Conservation (phyloP, 2,888 invertebrate genomes). For the Dendrolimus houi region DNA sequence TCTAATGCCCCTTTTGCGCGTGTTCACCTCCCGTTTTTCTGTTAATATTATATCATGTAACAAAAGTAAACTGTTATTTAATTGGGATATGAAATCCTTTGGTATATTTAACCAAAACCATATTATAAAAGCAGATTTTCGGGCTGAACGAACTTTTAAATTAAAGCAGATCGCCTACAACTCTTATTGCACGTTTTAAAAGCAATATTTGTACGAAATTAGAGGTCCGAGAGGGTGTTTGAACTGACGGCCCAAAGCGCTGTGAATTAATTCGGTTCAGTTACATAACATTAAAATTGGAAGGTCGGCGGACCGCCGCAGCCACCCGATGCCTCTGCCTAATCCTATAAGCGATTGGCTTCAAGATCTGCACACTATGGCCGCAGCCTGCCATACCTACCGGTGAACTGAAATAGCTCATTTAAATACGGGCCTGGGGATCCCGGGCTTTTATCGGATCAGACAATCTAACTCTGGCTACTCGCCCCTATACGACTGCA, state of each 20-base stretch:
- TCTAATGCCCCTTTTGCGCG: too few species aligned
- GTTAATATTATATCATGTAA: too few species aligned
- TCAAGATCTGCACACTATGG: conserved; percentile 20
- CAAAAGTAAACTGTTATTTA: conserved; percentile 8
- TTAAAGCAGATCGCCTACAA: conserved; percentile 35
- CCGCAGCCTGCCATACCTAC: conserved; percentile 20
- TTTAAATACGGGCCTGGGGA: conserved; percentile 37
- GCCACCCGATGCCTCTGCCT: conserved; percentile 36
- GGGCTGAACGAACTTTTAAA: conserved; percentile 38
- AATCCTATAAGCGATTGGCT: conserved; percentile 51
- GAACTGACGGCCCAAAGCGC: conserved; percentile 23
- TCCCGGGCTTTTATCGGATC: conserved; percentile 48
- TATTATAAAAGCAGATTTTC: conserved; percentile 18
- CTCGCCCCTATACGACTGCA: conserved; percentile 10
- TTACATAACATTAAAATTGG: conserved; percentile 53
- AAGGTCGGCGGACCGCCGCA: conserved; percentile 21
- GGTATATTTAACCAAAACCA: conserved; percentile 18
- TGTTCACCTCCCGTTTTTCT: too few species aligned
- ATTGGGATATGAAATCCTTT: conserved; percentile 18
- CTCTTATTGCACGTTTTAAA: conserved; percentile 33
- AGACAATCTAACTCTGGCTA: conserved; percentile 37
- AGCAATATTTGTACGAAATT: conserved; percentile 46
- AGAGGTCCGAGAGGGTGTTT: conserved; percentile 32
- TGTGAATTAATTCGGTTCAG: conserved; percentile 43
- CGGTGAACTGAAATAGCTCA: conserved; percentile 40